Evolutionary conservation across 2,797 vertebrate genomes (phyloP).

Genomic region (Amblyraja radiata): DNA sequence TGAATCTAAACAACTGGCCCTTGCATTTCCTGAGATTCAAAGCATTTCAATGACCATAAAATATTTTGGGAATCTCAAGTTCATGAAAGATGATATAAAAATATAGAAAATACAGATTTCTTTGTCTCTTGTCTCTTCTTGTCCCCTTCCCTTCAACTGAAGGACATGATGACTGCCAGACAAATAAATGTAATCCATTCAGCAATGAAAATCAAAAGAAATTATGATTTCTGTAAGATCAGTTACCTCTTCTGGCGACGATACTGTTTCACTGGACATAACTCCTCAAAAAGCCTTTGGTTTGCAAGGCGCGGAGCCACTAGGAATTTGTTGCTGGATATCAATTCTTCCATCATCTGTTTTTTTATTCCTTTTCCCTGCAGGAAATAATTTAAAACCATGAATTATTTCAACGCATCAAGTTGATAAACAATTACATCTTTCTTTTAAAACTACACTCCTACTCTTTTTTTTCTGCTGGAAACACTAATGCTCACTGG

Average conservation of each 20-base stretch:
- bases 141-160: background rate
- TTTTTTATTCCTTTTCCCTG: slow-evolving; percentile 90
- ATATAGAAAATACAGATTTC: background rate
- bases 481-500: background rate
- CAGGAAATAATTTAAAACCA: slow-evolving; percentile 30
- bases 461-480: background rate
- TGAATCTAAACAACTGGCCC: background rate
- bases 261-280: slow-evolving; percentile 88
- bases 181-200: background rate
- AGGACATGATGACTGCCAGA: background rate
- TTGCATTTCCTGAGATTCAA: background rate
- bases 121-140: background rate
- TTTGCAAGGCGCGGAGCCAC: slow-evolving; percentile 79
- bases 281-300: slow-evolving; percentile 88
- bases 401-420: background rate
- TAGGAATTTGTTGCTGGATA: slow-evolving; percentile 89
- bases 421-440: background rate
- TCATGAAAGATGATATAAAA: background rate
- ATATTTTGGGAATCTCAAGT: background rate
- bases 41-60: background rate
- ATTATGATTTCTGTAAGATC: rapidly evolving
- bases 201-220: background rate
- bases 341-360: slow-evolving; percentile 85
- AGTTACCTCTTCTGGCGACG: slow-evolving; percentile 86
- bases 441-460: background rate